Conservation (phyloP, 2,888 invertebrate species). For the Drymonia ruficornis region DNA sequence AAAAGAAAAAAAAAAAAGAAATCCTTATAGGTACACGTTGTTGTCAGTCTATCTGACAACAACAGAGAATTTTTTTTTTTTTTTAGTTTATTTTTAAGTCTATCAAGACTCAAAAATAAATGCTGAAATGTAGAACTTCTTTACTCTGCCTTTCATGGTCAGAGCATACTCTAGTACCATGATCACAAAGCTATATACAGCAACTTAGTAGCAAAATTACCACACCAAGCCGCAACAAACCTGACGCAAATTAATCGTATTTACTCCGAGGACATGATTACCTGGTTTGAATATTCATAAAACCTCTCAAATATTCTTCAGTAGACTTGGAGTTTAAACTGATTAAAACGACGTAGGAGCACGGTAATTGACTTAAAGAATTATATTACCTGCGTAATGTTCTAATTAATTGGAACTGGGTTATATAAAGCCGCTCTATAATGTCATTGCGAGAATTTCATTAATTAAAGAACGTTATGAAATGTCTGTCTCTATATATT, state of each 20-base stretch:
- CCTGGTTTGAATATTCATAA: slow-evolving; percentile 56
- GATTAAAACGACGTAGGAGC: slow-evolving; percentile 32
- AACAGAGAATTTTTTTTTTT: too few species aligned
- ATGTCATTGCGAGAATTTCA: too few species aligned
- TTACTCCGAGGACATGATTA: slow-evolving; percentile 50
- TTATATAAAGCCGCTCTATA: slow-evolving; percentile 6
- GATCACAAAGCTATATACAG: slow-evolving; percentile 22
- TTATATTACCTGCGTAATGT: not conserved
- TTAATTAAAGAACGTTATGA: too few species aligned
- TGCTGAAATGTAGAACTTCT: not conserved
- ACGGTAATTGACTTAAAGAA: slow-evolving; percentile 5
- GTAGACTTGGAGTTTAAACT: slow-evolving; percentile 43
- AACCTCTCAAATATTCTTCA: slow-evolving; percentile 49
- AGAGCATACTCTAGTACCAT: too few species aligned
- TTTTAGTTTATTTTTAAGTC: too few species aligned
- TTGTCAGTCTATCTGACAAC: too few species aligned
- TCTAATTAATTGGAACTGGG: slow-evolving; percentile 6
- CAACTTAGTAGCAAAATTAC: slow-evolving; percentile 33
- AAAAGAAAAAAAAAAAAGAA: too few species aligned
- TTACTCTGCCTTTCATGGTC: not conserved
- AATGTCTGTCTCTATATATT: too few species aligned
- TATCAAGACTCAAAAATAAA: too few species aligned
- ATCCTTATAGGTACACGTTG: too few species aligned
- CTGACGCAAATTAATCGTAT: slow-evolving; percentile 56
- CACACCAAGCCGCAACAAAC: slow-evolving; percentile 34